Conservation (phyloP, 2,888 invertebrate species). For the Gari tellinella region DNA sequence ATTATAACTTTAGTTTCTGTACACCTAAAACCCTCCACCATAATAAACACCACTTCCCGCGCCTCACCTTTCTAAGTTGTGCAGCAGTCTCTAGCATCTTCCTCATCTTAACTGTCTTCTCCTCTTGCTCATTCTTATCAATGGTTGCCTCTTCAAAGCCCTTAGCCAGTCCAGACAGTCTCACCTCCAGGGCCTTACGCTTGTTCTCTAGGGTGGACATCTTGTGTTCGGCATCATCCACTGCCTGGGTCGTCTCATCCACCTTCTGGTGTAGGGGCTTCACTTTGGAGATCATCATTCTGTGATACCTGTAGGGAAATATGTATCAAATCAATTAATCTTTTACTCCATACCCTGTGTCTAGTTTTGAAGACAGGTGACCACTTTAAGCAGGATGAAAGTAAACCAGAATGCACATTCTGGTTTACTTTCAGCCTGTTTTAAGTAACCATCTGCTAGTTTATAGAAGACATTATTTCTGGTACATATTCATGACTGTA, state of each 20-base stretch:
- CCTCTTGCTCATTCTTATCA: constrained; percentile 84
- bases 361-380: too few relatives aligned
- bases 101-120: constrained; percentile 83
- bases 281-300: constrained; percentile 84
- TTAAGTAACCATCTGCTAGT: too few relatives aligned
- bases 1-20: too few relatives aligned
- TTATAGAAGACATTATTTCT: too few relatives aligned
- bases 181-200: constrained; percentile 80
- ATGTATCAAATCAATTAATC: too few relatives aligned
- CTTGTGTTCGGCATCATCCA: constrained; percentile 83
- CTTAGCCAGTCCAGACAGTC: constrained; percentile 81
- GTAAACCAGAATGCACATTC: too few relatives aligned
- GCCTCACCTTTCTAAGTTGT: constrained; percentile 78
- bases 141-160: constrained; percentile 84
- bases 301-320: constrained; percentile 76
- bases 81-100: constrained; percentile 82
- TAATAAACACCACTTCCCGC: too few relatives aligned
- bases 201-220: constrained; percentile 83
- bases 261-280: constrained; percentile 84
- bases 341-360: too few relatives aligned
- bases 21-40: too few relatives aligned
- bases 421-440: too few relatives aligned
- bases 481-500: too few relatives aligned
- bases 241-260: constrained; percentile 82
- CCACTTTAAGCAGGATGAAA: too few relatives aligned